These are phyloP conservation scores for Pachypsylla venusta DNA, from an alignment of 1,140 invertebrate genomes.

Conservation along the genomic window DNA sequence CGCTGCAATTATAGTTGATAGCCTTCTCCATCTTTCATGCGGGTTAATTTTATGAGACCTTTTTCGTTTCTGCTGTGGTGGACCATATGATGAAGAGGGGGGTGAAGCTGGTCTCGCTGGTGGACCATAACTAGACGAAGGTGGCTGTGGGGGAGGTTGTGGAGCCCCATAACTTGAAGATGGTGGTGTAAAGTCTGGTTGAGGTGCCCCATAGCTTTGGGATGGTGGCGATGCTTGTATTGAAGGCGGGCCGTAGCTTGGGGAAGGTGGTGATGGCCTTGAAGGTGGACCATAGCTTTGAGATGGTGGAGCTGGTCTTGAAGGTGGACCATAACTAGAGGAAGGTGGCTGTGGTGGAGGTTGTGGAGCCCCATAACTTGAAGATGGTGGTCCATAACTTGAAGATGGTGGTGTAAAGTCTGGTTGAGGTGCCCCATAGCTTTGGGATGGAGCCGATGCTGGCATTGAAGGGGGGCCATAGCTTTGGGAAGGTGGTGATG, in stretches of 20 bases:
- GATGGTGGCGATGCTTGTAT: not conserved
- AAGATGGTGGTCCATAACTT: slow-evolving; percentile 15
- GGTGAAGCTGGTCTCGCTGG: not conserved
- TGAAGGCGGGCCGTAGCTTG: slow-evolving; percentile 16
- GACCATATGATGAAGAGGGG: not conserved
- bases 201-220: slow-evolving; percentile 6
- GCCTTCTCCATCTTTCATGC: not conserved
- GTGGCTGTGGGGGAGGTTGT: slow-evolving; percentile 9
- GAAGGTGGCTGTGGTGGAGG: slow-evolving; percentile 13
- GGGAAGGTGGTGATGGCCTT: slow-evolving; percentile 9
- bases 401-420: slow-evolving; percentile 10
- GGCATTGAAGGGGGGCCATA: slow-evolving; percentile 14
- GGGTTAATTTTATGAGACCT: not conserved
- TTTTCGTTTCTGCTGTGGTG: not conserved
- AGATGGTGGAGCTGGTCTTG: slow-evolving; percentile 8
- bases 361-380: slow-evolving; percentile 12
- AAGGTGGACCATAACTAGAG: slow-evolving; percentile 12
- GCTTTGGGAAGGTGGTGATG: slow-evolving; percentile 10
- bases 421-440: slow-evolving; percentile 11
- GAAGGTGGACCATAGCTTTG: slow-evolving; percentile 16
- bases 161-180: slow-evolving; percentile 19
- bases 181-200: slow-evolving; percentile 2
- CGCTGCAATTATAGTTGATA: not conserved
- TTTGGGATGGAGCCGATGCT: not conserved
- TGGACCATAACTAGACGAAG: slow-evolving; percentile 9